Evolutionary conservation across 1,140 invertebrate species (phyloP).

Genomic region (Pentalonia nigronervosa): DNA sequence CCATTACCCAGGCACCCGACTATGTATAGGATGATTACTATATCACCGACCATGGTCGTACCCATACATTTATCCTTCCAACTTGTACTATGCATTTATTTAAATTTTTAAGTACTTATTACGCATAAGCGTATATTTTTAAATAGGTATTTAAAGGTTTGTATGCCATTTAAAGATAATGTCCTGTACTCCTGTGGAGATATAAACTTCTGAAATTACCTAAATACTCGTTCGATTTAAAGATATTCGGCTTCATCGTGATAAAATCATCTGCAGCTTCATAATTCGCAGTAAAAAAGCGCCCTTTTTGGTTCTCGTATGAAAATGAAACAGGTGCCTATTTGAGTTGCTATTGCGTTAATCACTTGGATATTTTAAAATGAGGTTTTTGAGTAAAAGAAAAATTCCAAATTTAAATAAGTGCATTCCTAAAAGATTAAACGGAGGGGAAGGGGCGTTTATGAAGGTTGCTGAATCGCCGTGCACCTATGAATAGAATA

Average conservation of each 20-base stretch:
- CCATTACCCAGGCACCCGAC: no score
- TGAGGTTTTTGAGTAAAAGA: neutral
- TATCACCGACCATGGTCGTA: neutral
- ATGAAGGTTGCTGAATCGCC: neutral
- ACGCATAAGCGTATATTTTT: neutral
- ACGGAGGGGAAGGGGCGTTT: neutral
- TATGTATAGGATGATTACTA: no score
- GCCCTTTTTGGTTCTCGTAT: neutral
- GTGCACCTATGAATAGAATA: neutral
- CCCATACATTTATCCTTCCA: neutral
- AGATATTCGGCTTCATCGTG: neutral
- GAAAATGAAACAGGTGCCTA: neutral
- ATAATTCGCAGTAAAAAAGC: neutral
- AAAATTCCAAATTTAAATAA: neutral
- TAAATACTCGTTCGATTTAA: no score
- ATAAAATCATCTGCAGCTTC: neutral
- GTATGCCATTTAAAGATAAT: fast-evolving
- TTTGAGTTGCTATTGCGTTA: neutral
- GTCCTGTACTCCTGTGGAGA: no score
- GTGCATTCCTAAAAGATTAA: neutral
- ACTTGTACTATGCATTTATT: neutral
- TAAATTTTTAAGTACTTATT: neutral
- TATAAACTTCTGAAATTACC: no score
- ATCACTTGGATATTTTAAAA: neutral
- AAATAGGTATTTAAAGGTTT: neutral